phyloP scores from a whole-genome alignment of 2,888 invertebrate species.

The Cynaeus angustus region DNA sequence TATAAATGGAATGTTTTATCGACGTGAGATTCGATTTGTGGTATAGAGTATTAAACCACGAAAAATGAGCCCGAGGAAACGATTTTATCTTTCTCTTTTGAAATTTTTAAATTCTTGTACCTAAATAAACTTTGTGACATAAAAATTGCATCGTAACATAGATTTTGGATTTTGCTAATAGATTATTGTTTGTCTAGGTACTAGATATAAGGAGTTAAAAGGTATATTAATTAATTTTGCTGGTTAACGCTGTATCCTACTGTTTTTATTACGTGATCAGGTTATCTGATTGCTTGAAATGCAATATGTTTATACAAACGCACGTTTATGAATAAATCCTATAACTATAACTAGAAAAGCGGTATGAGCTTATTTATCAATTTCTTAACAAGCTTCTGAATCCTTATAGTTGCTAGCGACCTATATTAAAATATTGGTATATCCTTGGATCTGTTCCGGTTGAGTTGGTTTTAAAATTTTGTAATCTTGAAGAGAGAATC shows the following conservation, averaged over 20 bases:
- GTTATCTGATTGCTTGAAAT: background rate
- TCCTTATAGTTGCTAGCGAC: background rate
- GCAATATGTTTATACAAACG: background rate
- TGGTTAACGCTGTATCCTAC: too few relatives aligned
- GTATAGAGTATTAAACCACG: too few relatives aligned
- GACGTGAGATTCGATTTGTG: background rate
- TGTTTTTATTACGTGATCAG: too few relatives aligned
- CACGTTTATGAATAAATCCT: background rate
- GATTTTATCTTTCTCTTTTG: too few relatives aligned
- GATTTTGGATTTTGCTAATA: too few relatives aligned
- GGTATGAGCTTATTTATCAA: background rate
- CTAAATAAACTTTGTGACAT: too few relatives aligned
- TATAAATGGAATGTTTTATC: background rate
- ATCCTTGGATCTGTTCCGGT: constrained; percentile 7
- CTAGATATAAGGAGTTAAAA: too few relatives aligned
- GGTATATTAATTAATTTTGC: too few relatives aligned
- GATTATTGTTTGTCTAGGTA: too few relatives aligned
- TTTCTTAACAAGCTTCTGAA: background rate
- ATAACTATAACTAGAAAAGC: background rate
- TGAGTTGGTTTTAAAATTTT: constrained; percentile 14
- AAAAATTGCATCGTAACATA: too few relatives aligned
- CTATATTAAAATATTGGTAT: constrained; percentile 1
- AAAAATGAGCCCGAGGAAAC: too few relatives aligned
- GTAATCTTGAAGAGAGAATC: constrained; percentile 27
- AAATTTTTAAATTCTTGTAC: too few relatives aligned